Percentiles rank a stretch among this genome's conserved stretches.
Evolutionary conservation across 2,113 vertebrate species (phyloP).

Genomic region (Pandion haliaetus): DNA sequence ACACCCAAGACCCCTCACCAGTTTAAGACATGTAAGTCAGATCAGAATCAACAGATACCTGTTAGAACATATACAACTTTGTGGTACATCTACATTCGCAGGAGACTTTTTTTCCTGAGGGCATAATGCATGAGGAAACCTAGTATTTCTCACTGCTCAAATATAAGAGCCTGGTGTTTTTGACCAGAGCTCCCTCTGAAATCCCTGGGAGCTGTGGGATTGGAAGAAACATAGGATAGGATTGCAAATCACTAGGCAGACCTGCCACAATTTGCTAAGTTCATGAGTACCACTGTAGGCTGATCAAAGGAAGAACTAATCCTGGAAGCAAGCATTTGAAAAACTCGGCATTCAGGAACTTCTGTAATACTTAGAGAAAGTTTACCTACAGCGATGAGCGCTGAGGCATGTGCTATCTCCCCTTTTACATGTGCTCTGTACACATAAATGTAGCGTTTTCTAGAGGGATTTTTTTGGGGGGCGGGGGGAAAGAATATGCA

Average conservation of each 20-base stretch:
- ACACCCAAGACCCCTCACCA: not conserved
- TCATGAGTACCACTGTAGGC: not conserved
- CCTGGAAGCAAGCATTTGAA: not conserved
- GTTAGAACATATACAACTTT: not conserved
- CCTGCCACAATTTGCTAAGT: not conserved
- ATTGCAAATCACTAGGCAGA: not conserved
- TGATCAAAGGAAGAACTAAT: not conserved
- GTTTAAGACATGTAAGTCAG: not conserved
- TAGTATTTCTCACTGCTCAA: not conserved
- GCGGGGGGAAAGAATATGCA: not conserved
- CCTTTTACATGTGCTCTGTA: not conserved
- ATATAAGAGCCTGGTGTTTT: not conserved
- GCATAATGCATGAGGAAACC: not conserved
- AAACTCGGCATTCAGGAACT: not conserved
- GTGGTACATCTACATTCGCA: not conserved
- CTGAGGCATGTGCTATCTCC: not conserved
- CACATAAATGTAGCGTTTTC: not conserved
- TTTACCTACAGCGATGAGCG: not conserved
- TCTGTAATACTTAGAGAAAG: not conserved
- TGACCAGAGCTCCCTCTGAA: not conserved
- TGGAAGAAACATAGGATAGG: not conserved
- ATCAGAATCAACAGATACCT: not conserved
- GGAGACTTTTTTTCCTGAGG: not conserved
- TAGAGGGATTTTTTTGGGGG: not conserved
- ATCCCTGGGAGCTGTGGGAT: not conserved